Evolutionary conservation across 2,797 vertebrate genomes (phyloP), one percentile per base, ranked within the genome.

Genomic region (Pteronotus mesoamericanus): DNA sequence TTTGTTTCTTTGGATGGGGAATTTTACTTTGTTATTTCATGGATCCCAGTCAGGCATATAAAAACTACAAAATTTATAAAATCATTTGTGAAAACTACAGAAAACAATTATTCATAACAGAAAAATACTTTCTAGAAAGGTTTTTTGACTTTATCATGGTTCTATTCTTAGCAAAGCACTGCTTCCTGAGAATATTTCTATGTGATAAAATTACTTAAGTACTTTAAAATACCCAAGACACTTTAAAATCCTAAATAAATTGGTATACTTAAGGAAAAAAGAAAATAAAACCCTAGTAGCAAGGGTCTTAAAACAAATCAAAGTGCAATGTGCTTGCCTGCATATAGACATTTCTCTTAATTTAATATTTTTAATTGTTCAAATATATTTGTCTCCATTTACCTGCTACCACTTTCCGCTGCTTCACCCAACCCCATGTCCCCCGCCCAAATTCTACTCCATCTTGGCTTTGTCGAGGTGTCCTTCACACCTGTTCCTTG

Each of bases 51-150:
- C 79, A 92, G 75, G 68, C 89, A 91, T 77, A 92, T 86, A 75
- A 93, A 97, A 89, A 75, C 55, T 39, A 96, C 39, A 39, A 86
- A 85, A 69, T 61, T 90, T 86, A 88, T 72, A 77, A 92, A 93
- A 18, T 87, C 29, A 59, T 84, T 48, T 94, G 77, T 34, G 61
- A 94, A 92, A 92, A 95, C 16, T n/a, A 42, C 61, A 53, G 37
- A 94, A 97, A 48, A 24, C 37, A 94, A 34, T 87, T 90, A 91
- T 80, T 94, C 61, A 24, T 32, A 94, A 68, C 29, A 96, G 57
- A 92, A 95, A 96, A 97, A 96, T 86, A 64, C 29, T 91, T 95
- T 64, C 64, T 85, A 87, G 53, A 95, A 94, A 91, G 42, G n/a
- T 53, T 80, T 89, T 94, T 44, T 86, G 68, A 86, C 69, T 86